These are phyloP conservation scores for Crocallis elinguaria DNA, from an alignment of 2,888 invertebrate species.

Conservation along the genomic window DNA sequence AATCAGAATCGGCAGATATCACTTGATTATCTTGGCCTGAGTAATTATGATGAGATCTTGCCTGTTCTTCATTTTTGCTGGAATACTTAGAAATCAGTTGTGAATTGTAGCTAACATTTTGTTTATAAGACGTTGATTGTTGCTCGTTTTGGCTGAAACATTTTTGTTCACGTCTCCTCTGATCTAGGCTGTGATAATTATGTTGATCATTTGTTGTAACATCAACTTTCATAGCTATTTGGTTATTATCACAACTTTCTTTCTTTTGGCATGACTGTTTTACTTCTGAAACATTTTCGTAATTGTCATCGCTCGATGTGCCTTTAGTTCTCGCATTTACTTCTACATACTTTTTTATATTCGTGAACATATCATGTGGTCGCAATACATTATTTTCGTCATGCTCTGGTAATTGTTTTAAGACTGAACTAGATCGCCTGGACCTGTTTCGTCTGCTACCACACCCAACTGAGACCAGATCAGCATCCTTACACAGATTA, in stretches of 20 bases:
- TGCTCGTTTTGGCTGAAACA: too few relatives aligned
- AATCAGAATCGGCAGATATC: too few relatives aligned
- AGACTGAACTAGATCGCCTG: not conserved
- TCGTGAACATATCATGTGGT: not conserved
- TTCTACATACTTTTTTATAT: slow-evolving; percentile 5
- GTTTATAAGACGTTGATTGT: too few relatives aligned
- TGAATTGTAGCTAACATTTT: too few relatives aligned
- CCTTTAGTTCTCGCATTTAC: not conserved
- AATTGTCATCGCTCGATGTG: not conserved
- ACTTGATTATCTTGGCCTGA: not conserved
- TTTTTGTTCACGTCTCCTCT: too few relatives aligned
- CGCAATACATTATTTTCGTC: not conserved
- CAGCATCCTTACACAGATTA: slow-evolving; percentile 12
- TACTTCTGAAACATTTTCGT: not conserved
- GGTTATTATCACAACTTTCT: too few relatives aligned
- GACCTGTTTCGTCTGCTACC: not conserved
- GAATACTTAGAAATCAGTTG: too few relatives aligned
- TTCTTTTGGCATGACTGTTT: not conserved
- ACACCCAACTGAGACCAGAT: slow-evolving; percentile 9
- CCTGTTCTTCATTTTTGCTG: not conserved
- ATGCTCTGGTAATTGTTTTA: not conserved
- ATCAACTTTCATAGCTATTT: not conserved
- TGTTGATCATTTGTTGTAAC: not conserved
- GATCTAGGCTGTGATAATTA: not conserved
- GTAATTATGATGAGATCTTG: not conserved